A percentile compares a stretch with the other conserved stretches of the same genome.
Evolutionary conservation across 2,888 invertebrate genomes (phyloP).

Genomic region (Eupithecia inturbata): DNA sequence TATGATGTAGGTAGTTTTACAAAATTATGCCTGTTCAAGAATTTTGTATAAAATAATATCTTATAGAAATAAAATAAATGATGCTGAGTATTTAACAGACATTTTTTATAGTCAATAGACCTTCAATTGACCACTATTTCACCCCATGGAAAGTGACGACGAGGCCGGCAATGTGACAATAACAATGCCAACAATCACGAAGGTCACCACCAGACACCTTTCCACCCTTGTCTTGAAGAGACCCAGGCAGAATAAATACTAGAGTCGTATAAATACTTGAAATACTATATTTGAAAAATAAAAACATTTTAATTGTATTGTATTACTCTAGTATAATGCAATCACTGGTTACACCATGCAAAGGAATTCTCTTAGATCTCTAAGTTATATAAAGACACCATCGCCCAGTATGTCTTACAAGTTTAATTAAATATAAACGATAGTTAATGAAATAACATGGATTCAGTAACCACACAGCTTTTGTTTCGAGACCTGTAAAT

Average conservation of each 20-base stretch:
- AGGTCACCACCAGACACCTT: too few relatives aligned
- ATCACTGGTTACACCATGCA: constrained; percentile 29
- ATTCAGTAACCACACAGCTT: neutral
- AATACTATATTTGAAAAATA: neutral
- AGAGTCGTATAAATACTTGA: neutral
- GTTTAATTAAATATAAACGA: neutral
- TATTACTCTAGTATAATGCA: constrained; percentile 36
- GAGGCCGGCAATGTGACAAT: too few relatives aligned
- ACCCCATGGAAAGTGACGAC: too few relatives aligned
- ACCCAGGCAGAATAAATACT: neutral
- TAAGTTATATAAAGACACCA: neutral
- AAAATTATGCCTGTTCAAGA: neutral
- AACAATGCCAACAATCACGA: too few relatives aligned
- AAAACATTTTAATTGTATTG: constrained; percentile 22
- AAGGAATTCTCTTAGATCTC: constrained; percentile 1
- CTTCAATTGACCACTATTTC: too few relatives aligned
- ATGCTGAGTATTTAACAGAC: too few relatives aligned
- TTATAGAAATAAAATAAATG: too few relatives aligned
- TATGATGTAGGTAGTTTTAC: neutral
- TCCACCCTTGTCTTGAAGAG: too few relatives aligned
- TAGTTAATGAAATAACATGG: neutral
- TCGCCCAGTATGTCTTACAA: neutral
- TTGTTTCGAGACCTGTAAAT: neutral
- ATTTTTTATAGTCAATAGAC: too few relatives aligned
- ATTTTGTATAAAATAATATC: too few relatives aligned